Base-by-base conservation (phyloP, 2,888 invertebrate genomes). In the Apamea anceps region DNA sequence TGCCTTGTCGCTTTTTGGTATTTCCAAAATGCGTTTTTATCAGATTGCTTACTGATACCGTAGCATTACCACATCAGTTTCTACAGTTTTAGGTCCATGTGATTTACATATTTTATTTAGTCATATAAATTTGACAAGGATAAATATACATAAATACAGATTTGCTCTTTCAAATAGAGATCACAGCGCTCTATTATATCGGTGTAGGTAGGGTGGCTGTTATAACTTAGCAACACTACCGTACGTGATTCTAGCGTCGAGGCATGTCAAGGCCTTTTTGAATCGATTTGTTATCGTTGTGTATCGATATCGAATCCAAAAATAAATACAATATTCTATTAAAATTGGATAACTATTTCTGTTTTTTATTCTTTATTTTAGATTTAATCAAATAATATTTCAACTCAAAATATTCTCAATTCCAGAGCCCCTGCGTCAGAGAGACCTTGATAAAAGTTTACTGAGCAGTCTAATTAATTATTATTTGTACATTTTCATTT, bases 231-330 rank as follows among this genome's bases (percentile, higher is more conserved):
- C 82, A 82, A 84, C 85, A 82, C 82, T 65, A 68, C n/a, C n/a
- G n/a, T n/a, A n/a, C 48, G 28, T 82, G 73, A 65, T 81, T 74
- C 74, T 65, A 71, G 60, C 65, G 70, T 71, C 37, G 54, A 73
- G 85, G 60, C 80, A 82, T 90, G 86, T 88, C 88, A 90, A 84
- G 81, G 85, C 67, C 84, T 84, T 82, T 62, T 62, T 84, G 28
- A 82, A 82, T 82, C 75, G 85, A 84, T 65, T 74, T 68, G 51
- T 72, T 75, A 72, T 84, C 45, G 79, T 65, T 79, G 75, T 37
- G 32, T 67, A 85, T 84, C 84, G 85, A 85, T 76, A 76, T 57
- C n/a, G 42, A 72, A 72, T 67, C 81, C 65, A 60, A 60, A 79
- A 80, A 73, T 84, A 82, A 82, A 77, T 42, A 28, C 6, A 63